Conservation (phyloP, 2,888 invertebrate genomes). For the Lymantria monacha region DNA sequence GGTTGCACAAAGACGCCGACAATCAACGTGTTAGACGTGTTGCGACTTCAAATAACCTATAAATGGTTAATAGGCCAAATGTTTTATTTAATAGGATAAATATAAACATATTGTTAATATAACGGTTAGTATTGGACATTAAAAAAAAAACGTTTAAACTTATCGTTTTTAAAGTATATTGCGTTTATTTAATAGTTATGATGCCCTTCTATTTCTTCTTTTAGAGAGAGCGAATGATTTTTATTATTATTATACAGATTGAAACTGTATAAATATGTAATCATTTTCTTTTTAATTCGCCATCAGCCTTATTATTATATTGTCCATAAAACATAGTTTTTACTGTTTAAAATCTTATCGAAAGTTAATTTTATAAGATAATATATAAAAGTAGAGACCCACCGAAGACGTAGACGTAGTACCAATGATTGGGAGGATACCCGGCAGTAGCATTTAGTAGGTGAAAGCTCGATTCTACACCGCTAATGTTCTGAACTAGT, state of each 20-base stretch:
- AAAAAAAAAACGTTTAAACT: background rate
- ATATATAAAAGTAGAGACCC: too few species aligned
- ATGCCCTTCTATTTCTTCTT: background rate
- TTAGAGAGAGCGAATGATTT: background rate
- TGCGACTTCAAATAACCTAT: constrained; percentile 45
- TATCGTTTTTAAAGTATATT: background rate
- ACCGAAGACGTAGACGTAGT: too few species aligned
- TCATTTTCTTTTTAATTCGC: too few species aligned
- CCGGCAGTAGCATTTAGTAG: too few species aligned
- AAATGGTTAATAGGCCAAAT: constrained; percentile 43
- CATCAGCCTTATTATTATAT: too few species aligned
- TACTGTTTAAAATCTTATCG: too few species aligned
- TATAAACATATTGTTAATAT: constrained; percentile 20
- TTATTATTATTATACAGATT: background rate
- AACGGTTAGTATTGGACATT: constrained; percentile 7
- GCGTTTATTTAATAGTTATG: background rate
- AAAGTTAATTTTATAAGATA: too few species aligned
- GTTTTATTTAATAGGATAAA: constrained; percentile 36
- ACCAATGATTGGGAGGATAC: too few species aligned
- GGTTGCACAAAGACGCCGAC: constrained; percentile 58
- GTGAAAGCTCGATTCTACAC: too few species aligned
- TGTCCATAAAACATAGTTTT: too few species aligned
- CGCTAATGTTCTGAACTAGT: too few species aligned
- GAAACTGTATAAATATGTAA: too few species aligned
- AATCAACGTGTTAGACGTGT: constrained; percentile 50